Base-by-base conservation (phyloP, 2,888 invertebrate genomes). In the Apotomis turbidana region DNA sequence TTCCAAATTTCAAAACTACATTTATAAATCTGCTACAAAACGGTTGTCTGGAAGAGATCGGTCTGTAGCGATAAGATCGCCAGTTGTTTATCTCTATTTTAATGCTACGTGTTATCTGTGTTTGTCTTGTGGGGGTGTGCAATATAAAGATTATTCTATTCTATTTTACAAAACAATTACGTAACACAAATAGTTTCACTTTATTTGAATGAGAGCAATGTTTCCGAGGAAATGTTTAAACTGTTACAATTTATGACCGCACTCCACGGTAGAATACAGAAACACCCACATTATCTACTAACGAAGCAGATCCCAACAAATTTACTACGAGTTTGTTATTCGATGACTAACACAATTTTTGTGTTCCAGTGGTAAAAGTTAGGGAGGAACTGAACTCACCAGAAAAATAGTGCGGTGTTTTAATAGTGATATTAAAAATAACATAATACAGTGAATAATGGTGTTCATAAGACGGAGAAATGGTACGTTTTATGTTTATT, bases 401-500 rank as follows among this genome's bases (percentile, higher is more conserved):
- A 9, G 9, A 9, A 49, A 27, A 27, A 27, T 27, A 27, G 27
- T 27, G 27, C 49, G 9, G 13, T 12, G 44, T 55, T 54, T 60
- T 46, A 9, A 8, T 55, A 5, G 4, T 27, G 12, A 6, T 41
- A 44, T 55, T 3, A 12, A 44, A 44, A 52, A 12, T 15, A 27
- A 55, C 15, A 12, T 55, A 54, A 64, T 41, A 41, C 6, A 10
- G 54, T 64, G 44, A 66, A 44, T 54, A 3, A 64, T 66, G 64
- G 64, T 66, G 44, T 55, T 55, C 12, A 55, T 55, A 55, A 44
- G 55, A 55, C 10, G 64, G 54, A 54, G 44, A 27, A 46, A 55
- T 13, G 64, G 64, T 66, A 55, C 8, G 64, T 63, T 59, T 52
- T 49, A 49, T 41, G 54, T 64, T 66, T 66, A 66, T 46, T 44